Base-by-base conservation (phyloP, 1,140 invertebrate species). In the Monochamus saltuarius region DNA sequence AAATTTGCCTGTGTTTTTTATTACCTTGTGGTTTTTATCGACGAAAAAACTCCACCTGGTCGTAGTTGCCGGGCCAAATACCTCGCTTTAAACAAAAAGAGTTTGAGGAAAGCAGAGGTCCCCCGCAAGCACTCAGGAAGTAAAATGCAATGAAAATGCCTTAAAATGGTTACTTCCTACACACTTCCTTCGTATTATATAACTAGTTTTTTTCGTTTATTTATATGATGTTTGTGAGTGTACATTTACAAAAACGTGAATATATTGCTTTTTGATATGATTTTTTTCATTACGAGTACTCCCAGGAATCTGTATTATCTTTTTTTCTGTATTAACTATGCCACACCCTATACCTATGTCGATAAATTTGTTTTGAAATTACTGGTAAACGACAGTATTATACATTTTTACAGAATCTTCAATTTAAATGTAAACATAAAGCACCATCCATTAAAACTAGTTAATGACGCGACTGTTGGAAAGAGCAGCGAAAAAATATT, bases 401-500 rank as follows among this genome's bases (percentile, higher is more conserved):
- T 8, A 38, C 7, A 14, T 40, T 40, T 11, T n/a, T 40, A 2
- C 39, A n/a, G 11, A 40, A n/a, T 16, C 17, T 11, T 17, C 19
- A 29, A 17, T 22, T 19, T 8, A 16, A 47, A 47, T 19, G 16
- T 16, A 47, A 47, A 47, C 13, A n/a, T 29, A 2, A 29, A 7
- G 45, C 45, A 47, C 8, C 19, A 22, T 47, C 45, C 11, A 47
- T 47, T 47, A n/a, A 19, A 10, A 14, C 11, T 16, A 47, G 29
- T 47, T 47, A 29, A 29, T 6, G 22, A 29, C 6, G 22, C 22
- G 22, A 6, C 22, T 29, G 22, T 29, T 11, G 14, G 45, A 19
- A 29, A 17, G 17, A 4, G 13, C 42, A 16, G 8, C 17, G n/a
- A 43, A 43, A 47, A 47, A 16, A 47, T 17, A 47, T 22, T 47